A percentile compares a stretch with the other conserved stretches of the same genome.
These are phyloP conservation scores for Hyperoplus lanceolatus DNA, from an alignment of 2,797 vertebrate species.

Conservation along the genomic window DNA sequence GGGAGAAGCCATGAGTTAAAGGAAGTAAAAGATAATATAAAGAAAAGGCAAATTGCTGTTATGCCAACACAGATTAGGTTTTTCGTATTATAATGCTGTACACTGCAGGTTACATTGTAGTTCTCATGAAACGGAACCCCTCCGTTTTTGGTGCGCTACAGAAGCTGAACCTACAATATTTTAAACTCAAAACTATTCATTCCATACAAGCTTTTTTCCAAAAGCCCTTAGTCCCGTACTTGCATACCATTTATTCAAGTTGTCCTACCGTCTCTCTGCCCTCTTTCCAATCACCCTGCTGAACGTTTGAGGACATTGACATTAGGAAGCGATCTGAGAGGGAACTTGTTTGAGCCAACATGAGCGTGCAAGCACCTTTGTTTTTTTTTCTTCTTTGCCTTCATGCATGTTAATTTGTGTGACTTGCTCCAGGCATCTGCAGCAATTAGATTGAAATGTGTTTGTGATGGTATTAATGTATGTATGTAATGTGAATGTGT, in stretches of 20 bases:
- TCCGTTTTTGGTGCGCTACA: neutral
- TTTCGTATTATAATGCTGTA: neutral
- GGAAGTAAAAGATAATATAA: neutral
- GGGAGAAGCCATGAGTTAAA: neutral
- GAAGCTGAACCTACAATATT: neutral
- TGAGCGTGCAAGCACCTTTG: neutral
- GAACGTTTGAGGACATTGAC: neutral
- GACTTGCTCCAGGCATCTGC: neutral
- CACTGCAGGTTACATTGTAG: neutral
- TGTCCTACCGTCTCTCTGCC: neutral
- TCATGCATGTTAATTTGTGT: no score
- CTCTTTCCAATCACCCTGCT: neutral
- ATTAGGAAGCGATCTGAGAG: neutral
- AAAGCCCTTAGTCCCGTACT: neutral
- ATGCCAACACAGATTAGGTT: neutral
- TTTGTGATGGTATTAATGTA: neutral
- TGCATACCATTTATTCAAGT: neutral
- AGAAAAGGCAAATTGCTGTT: neutral
- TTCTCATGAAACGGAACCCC: neutral
- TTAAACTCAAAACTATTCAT: neutral
- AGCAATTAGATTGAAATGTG: constrained; percentile 9
- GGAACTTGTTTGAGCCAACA: neutral
- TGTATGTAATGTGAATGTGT: neutral
- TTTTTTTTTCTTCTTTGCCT: neutral
- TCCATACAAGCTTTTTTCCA: neutral